Percentiles rank a stretch among this genome's conserved stretches.
Conservation (phyloP, 2,797 vertebrate genomes). For the Myotis findleyi region DNA sequence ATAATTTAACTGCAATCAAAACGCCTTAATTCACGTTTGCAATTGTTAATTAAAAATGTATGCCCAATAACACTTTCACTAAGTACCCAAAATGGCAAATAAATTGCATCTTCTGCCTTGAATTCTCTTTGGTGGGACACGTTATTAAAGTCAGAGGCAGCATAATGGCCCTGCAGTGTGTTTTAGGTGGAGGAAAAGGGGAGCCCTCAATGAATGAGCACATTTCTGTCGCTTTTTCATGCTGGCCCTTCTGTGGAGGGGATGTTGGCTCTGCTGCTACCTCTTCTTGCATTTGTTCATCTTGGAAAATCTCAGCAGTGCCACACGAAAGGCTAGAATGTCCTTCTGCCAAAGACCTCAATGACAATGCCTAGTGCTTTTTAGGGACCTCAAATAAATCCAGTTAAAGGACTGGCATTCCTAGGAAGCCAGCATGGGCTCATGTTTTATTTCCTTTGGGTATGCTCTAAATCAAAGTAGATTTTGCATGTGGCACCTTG, state of each 20-base stretch:
- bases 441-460: neutral
- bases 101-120: constrained; percentile 32
- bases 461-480: neutral
- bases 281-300: neutral
- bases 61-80: constrained; percentile 40
- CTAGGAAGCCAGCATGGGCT: neutral
- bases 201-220: neutral
- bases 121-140: neutral
- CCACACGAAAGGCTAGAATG: neutral
- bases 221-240: neutral
- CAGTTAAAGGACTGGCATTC: neutral
- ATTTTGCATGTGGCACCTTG: neutral
- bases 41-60: constrained; percentile 65
- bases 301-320: neutral
- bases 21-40: constrained; percentile 32
- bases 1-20: constrained; percentile 42
- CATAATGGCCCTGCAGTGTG: neutral
- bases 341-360: neutral
- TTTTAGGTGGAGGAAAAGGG: neutral
- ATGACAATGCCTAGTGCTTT: neutral
- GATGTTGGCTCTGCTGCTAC: neutral
- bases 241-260: neutral
- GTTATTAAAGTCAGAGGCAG: constrained; percentile 17
- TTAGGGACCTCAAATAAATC: neutral
- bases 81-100: constrained; percentile 46